Percentiles rank a stretch among this genome's conserved stretches.
These are phyloP conservation scores for Timandra comae DNA, from an alignment of 2,888 invertebrate species.

Conservation along the genomic window DNA sequence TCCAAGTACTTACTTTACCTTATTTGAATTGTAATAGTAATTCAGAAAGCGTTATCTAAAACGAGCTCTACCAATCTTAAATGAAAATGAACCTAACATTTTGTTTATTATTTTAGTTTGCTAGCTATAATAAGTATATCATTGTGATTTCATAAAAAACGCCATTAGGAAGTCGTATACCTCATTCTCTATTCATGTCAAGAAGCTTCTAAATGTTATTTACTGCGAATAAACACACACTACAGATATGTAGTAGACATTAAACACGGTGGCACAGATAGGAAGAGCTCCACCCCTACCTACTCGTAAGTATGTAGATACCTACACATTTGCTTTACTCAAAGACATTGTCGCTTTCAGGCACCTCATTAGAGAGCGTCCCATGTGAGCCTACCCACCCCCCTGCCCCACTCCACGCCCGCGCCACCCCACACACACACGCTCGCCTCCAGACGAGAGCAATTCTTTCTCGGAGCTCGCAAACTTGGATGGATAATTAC, in stretches of 20 bases:
- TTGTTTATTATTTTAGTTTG: no score
- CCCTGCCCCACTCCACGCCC: conserved; percentile 29
- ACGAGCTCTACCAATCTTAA: no score
- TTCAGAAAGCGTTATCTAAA: no score
- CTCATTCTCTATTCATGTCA: conserved; percentile 22
- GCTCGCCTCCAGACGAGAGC: conserved; percentile 45
- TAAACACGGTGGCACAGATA: conserved; percentile 36
- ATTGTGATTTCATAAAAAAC: conserved; percentile 6
- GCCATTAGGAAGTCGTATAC: conserved; percentile 18
- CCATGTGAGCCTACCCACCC: conserved; percentile 69
- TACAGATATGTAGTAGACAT: conserved; percentile 30
- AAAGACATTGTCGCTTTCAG: conserved; percentile 77
- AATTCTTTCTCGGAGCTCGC: conserved; percentile 71
- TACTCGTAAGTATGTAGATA: conserved; percentile 53
- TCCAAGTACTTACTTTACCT: no score
- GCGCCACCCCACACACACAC: conserved; percentile 34
- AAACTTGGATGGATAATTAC: conserved; percentile 73
- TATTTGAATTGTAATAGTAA: no score
- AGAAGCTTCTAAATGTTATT: conserved; percentile 26
- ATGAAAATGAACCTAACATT: no score
- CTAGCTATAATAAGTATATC: no score
- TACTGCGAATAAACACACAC: conserved; percentile 35
- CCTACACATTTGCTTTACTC: conserved; percentile 74
- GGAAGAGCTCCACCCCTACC: conserved; percentile 53
- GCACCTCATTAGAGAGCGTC: conserved; percentile 77